phyloP scores from a whole-genome alignment of 1,140 invertebrate species.

The Drosophila bifasciata region DNA sequence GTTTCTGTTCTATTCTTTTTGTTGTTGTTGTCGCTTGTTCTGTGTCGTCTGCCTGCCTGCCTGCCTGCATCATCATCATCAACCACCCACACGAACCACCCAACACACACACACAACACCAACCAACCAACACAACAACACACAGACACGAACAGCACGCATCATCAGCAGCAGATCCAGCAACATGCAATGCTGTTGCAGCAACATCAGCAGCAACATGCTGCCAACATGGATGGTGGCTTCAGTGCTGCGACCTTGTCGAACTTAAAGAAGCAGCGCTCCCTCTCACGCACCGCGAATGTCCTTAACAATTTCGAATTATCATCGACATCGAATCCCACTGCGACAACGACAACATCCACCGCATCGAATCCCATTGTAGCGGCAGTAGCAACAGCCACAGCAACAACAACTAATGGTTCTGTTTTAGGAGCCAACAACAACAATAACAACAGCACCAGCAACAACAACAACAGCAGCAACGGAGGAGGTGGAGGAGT shows the following conservation, averaged over 20 bases:
- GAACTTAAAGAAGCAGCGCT: slow-evolving; percentile 94
- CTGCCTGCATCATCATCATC: slow-evolving; percentile 49
- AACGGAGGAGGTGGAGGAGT: slow-evolving; percentile 21
- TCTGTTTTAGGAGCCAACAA: slow-evolving; percentile 81
- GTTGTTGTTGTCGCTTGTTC: slow-evolving; percentile 58
- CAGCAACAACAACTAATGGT: slow-evolving; percentile 77
- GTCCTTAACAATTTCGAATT: slow-evolving; percentile 74
- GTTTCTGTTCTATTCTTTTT: slow-evolving; percentile 64
- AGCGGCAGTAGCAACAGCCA: slow-evolving; percentile 40
- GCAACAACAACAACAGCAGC: slow-evolving; percentile 56
- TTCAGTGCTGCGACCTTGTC: slow-evolving; percentile 87
- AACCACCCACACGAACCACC: slow-evolving; percentile 12
- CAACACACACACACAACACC: slow-evolving; percentile 29
- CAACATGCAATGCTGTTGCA: slow-evolving; percentile 69
- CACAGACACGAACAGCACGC: slow-evolving; percentile 76
- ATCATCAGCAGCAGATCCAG: slow-evolving; percentile 58
- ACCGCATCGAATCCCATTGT: slow-evolving; percentile 40
- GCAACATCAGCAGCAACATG: slow-evolving; percentile 74
- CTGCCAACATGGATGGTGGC: slow-evolving; percentile 55
- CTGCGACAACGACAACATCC: slow-evolving; percentile 35
- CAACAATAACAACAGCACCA: slow-evolving; percentile 62
- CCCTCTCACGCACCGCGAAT: slow-evolving; percentile 90
- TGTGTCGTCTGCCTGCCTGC: slow-evolving; percentile 58
- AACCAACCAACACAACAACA: slow-evolving; percentile 24
- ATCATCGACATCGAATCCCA: slow-evolving; percentile 46